Percentiles rank a stretch among this genome's conserved stretches.
phyloP scores from a whole-genome alignment of 2,888 invertebrate species.

The Patella depressa region DNA sequence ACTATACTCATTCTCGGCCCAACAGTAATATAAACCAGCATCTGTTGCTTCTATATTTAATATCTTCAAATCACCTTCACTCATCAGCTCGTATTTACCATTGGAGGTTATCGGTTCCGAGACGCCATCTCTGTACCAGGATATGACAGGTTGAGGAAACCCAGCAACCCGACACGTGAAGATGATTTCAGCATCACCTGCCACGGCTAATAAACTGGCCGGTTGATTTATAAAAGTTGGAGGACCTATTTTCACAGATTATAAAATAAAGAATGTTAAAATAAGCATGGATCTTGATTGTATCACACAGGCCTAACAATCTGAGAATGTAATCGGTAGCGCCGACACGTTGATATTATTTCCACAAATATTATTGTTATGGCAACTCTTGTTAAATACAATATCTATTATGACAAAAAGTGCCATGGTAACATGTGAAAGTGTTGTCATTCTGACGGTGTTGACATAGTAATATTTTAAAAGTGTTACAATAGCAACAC shows the following conservation, averaged over 20 bases:
- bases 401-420: too few relatives aligned
- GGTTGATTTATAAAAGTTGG: constrained; percentile 15
- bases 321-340: too few relatives aligned
- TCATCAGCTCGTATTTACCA: not conserved
- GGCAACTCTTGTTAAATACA: too few relatives aligned
- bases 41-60: not conserved
- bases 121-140: constrained; percentile 13
- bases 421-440: too few relatives aligned
- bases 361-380: too few relatives aligned
- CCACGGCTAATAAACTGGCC: constrained; percentile 4
- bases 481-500: too few relatives aligned
- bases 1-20: not conserved
- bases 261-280: too few relatives aligned
- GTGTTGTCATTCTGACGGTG: too few relatives aligned
- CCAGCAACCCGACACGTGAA: constrained; percentile 18
- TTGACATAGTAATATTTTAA: too few relatives aligned
- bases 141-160: constrained; percentile 17
- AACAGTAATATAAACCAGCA: not conserved
- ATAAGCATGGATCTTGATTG: too few relatives aligned
- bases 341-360: too few relatives aligned
- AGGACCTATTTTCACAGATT: constrained; percentile 10
- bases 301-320: too few relatives aligned
- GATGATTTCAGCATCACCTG: constrained; percentile 14
- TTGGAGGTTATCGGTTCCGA: not conserved
- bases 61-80: not conserved